These are phyloP conservation scores for Phymorhynchus buccinoides DNA, from an alignment of 1,140 invertebrate genomes.

Conservation along the genomic window DNA sequence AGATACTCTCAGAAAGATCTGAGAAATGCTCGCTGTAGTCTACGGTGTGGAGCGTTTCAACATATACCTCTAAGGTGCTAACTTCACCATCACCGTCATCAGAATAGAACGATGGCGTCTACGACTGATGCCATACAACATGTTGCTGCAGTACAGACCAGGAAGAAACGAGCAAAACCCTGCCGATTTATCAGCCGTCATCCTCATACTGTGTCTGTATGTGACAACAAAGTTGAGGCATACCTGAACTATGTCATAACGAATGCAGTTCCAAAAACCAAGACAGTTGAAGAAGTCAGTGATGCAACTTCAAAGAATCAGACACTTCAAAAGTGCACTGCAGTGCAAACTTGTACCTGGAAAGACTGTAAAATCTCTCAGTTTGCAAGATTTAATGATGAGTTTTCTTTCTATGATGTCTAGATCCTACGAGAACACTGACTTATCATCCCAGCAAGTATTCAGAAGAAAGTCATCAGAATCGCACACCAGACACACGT, in stretches of 20 bases:
- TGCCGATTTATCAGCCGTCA: conserved; percentile 51
- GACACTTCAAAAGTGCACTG: conserved; percentile 37
- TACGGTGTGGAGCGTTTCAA: conserved; percentile 64
- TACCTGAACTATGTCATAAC: conserved; percentile 45
- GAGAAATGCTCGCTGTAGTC: conserved; percentile 66
- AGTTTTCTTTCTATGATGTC: conserved; percentile 42
- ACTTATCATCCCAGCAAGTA: conserved; percentile 50
- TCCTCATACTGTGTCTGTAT: conserved; percentile 33
- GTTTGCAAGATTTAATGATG: conserved; percentile 33
- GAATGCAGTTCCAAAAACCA: conserved; percentile 41
- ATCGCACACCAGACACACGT: conserved; percentile 59
- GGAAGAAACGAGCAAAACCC: conserved; percentile 49
- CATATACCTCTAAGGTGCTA: conserved; percentile 52
- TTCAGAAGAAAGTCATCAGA: conserved; percentile 49
- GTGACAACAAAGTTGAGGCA: conserved; percentile 41
- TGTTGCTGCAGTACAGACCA: conserved; percentile 44
- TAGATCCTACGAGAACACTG: conserved; percentile 46
- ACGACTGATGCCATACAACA: conserved; percentile 44
- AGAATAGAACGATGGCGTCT: conserved; percentile 53
- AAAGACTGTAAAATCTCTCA: conserved; percentile 14
- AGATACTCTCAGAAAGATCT: conserved; percentile 72
- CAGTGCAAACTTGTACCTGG: conserved; percentile 43
- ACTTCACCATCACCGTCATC: conserved; percentile 53
- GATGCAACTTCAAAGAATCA: conserved; percentile 20
- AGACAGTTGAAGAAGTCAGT: conserved; percentile 43